Conservation (phyloP, 2,113 vertebrate genomes). For the Apodemus sylvaticus region DNA sequence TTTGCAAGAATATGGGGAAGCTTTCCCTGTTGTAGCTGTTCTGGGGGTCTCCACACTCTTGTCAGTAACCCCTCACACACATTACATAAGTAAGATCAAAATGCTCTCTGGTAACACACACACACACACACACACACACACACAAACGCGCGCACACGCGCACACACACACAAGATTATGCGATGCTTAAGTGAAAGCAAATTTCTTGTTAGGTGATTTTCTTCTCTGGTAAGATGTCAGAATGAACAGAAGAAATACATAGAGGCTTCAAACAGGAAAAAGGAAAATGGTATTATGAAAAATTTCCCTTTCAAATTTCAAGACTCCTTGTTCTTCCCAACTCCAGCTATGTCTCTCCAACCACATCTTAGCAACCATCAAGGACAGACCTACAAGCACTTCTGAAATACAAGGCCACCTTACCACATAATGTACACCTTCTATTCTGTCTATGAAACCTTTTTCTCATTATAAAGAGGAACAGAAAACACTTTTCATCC, state of each 20-base stretch:
- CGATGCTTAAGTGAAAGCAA: slow-evolving; percentile 26
- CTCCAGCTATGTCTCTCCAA: slow-evolving; percentile 57
- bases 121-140: too few species aligned
- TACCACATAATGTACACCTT: slow-evolving; percentile 19
- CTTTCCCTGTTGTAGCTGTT: neutral
- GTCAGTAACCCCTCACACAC: too few species aligned
- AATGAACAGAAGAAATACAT: slow-evolving; percentile 41
- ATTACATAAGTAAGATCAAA: neutral
- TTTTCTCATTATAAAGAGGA: slow-evolving; percentile 34
- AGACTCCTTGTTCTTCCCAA: slow-evolving; percentile 62
- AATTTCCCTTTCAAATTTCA: slow-evolving; percentile 60
- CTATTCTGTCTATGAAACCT: slow-evolving; percentile 61
- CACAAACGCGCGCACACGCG: too few species aligned
- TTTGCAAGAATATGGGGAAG: neutral
- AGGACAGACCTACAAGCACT: slow-evolving; percentile 47
- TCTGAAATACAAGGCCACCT: slow-evolving; percentile 57
- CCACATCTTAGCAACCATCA: slow-evolving; percentile 36
- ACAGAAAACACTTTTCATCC: slow-evolving; percentile 27
- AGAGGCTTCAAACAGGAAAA: slow-evolving; percentile 36
- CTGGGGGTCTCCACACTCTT: neutral
- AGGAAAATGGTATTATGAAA: neutral
- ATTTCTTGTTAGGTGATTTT: slow-evolving; percentile 48
- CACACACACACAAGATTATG: neutral
- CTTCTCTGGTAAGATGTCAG: slow-evolving; percentile 33
- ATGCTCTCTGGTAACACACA: neutral